Conservation (phyloP, 2,888 invertebrate species). For the Yponomeuta malinellus region DNA sequence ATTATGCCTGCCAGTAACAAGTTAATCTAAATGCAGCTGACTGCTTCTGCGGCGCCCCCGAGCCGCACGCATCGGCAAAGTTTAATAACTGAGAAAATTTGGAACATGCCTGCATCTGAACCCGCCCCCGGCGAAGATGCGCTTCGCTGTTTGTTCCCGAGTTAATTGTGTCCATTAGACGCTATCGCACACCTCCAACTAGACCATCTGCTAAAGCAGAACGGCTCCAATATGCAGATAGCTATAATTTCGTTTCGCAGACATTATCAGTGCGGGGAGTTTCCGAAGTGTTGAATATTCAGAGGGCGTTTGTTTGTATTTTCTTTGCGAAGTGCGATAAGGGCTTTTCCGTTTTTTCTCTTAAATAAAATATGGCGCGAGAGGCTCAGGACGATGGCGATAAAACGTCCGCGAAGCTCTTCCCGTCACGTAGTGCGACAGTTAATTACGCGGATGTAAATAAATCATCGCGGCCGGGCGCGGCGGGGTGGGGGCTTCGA, state of each 20-base stretch:
- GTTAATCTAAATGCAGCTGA: conserved; percentile 72
- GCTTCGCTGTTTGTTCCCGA: conserved; percentile 21
- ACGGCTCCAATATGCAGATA: conserved; percentile 10
- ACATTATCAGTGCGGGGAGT: conserved; percentile 59
- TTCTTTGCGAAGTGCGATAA: conserved; percentile 63
- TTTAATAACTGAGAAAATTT: conserved; percentile 67
- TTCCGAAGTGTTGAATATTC: conserved; percentile 64
- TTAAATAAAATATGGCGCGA: conserved; percentile 62
- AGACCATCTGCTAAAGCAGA: not conserved
- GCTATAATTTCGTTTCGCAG: conserved; percentile 22
- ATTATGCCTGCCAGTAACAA: conserved; percentile 74
- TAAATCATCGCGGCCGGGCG: conserved; percentile 73
- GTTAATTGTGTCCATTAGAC: conserved; percentile 20
- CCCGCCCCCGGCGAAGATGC: conserved; percentile 30
- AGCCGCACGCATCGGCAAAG: conserved; percentile 62
- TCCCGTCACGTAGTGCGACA: conserved; percentile 74
- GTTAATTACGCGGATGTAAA: conserved; percentile 75
- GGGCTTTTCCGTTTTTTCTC: conserved; percentile 57
- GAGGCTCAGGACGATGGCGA: conserved; percentile 55
- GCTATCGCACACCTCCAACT: conserved; percentile 14
- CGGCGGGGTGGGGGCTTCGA: conserved; percentile 61
- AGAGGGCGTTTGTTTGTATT: conserved; percentile 69
- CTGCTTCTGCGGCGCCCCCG: conserved; percentile 52
- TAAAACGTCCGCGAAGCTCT: conserved; percentile 65
- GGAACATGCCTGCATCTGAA: conserved; percentile 52